These are phyloP conservation scores for Oppia nitens DNA, from an alignment of 1,140 invertebrate genomes.

Conservation along the genomic window DNA sequence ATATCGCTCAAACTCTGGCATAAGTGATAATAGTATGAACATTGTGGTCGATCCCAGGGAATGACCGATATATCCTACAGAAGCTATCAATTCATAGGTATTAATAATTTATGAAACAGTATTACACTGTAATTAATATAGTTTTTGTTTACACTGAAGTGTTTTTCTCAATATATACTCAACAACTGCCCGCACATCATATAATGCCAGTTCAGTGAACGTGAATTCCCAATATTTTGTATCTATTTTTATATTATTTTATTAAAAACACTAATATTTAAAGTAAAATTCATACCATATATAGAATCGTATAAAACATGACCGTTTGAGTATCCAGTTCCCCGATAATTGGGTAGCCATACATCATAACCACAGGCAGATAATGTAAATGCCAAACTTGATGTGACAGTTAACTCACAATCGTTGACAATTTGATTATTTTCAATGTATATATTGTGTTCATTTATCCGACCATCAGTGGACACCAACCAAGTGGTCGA, in stretches of 20 bases:
- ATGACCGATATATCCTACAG: constrained; percentile 7
- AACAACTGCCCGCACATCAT: constrained; percentile 49
- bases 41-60: constrained; percentile 36
- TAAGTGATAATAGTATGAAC: constrained; percentile 42
- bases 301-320: constrained; percentile 16
- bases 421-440: constrained; percentile 1
- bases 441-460: not conserved
- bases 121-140: no score
- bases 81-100: no score
- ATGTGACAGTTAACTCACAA: constrained; percentile 9
- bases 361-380: constrained; percentile 9
- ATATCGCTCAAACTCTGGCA: constrained; percentile 46
- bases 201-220: constrained; percentile 51
- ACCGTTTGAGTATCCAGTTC: constrained; percentile 25
- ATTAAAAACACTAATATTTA: not conserved
- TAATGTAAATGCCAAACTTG: no score
- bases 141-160: constrained; percentile 26
- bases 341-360: constrained; percentile 27
- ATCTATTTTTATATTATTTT: constrained; percentile 6
- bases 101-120: no score
- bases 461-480: constrained; percentile 1
- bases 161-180: constrained; percentile 39
- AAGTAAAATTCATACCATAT: no score
- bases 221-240: constrained; percentile 14
- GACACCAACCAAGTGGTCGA: constrained; percentile 2